Evolutionary conservation across 2,888 invertebrate genomes (phyloP), one percentile per base, ranked within the genome.

Genomic region (Anodontia alba): DNA sequence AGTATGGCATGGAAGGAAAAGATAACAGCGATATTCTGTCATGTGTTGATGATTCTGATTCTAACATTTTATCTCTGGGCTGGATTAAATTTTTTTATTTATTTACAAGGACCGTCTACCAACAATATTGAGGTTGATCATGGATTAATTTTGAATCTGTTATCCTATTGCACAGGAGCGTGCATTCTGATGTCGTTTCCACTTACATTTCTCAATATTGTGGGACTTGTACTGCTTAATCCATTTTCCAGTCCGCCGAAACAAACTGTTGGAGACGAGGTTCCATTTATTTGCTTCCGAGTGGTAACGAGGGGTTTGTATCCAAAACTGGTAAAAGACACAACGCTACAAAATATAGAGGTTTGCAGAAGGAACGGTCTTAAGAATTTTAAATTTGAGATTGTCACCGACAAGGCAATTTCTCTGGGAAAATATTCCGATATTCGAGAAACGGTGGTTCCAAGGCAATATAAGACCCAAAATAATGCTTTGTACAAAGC

Each of bases 241-340:
- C 78, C 78, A 3, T 73, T 73, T 15, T 38, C 43, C 10, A 15
- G 8, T 8, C 8, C n/a, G 36, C 20, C 33, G 31, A 38, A 26
- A n/a, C 20, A n/a, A 12, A 36, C 36, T 3, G 0, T 12, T 51
- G 3, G n/a, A 46, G 26, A 67, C n/a, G 67, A 67, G 12, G 26
- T 57, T 0, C 90, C 89, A 0, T 90, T 89, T 70, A 74, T 90
- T 33, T 90, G 88, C 69, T 89, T 90, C 74, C 81, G 90, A 10
- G 89, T 90, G 3, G 90, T 90, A 7, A 90, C 90, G 0, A 71
- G 87, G 23, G 90, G 90, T 8, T 57, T 86, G n/a, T 90, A 80
- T 67, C 89, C 90, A 0, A 80, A 87, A 15, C 81, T 90, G 12
- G 88, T 90, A 0, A 54, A 76, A 12, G 46, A 81, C 23, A 79